A percentile compares a stretch with the other conserved stretches of the same genome.
Conservation (phyloP, 2,113 vertebrate genomes). For the Eonycteris spelaea region DNA sequence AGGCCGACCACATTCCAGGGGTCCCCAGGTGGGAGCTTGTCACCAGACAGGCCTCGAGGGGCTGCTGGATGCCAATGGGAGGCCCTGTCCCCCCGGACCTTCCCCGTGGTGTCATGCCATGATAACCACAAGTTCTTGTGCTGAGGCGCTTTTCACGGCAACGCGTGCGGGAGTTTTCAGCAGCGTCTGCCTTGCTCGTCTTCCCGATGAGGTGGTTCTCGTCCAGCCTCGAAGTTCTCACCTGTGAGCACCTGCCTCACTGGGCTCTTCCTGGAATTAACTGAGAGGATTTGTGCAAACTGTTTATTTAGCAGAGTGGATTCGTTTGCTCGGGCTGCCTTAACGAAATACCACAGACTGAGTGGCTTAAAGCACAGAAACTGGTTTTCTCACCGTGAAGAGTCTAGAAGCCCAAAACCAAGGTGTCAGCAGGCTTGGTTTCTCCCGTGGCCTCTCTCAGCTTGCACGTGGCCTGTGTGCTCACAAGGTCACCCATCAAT, state of each 20-base stretch:
- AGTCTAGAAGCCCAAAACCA: too few species aligned
- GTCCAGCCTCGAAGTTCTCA: background rate
- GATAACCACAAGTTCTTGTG: background rate
- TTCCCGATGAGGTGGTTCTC: background rate
- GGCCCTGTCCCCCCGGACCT: background rate
- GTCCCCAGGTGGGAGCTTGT: background rate
- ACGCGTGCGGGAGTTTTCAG: background rate
- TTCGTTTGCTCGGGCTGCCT: background rate
- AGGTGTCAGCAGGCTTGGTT: background rate
- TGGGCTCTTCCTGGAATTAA: accelerated
- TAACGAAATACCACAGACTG: background rate
- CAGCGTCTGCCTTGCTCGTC: background rate
- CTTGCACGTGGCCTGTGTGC: background rate
- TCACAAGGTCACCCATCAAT: accelerated
- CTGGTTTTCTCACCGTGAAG: background rate
- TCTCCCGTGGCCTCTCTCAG: background rate
- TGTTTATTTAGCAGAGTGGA: background rate
- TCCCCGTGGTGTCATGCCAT: background rate
- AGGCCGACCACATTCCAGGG: background rate
- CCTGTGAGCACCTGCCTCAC: background rate
- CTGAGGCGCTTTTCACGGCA: background rate
- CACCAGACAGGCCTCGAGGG: accelerated
- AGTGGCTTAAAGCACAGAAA: background rate
- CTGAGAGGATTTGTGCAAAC: background rate
- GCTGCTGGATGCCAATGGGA: accelerated